A percentile compares a stretch with the other conserved stretches of the same genome.
These are phyloP conservation scores for Apteryx mantelli DNA, from an alignment of 2,113 vertebrate genomes.

Conservation along the genomic window DNA sequence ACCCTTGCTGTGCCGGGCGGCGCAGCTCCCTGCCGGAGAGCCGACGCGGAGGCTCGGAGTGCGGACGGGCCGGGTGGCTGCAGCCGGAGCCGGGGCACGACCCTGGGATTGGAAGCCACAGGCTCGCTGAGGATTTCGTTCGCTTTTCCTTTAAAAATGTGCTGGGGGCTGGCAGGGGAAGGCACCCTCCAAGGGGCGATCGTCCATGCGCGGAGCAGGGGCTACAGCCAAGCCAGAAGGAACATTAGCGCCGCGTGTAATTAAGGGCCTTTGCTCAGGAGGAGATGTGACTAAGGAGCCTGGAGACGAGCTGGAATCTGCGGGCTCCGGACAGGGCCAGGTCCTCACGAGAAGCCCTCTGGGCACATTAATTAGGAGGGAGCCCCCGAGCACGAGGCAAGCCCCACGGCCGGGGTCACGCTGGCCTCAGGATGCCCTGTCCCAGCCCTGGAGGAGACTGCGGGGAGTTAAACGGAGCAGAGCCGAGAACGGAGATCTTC, in stretches of 20 bases:
- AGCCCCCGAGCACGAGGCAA: background rate
- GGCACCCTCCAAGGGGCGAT: too few species aligned
- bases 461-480: too few species aligned
- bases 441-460: too few species aligned
- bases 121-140: too few species aligned
- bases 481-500: too few species aligned
- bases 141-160: too few species aligned
- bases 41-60: accelerated
- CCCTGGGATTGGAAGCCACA: background rate
- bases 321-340: accelerated
- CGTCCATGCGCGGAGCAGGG: too few species aligned
- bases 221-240: too few species aligned
- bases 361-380: background rate
- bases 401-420: background rate
- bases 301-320: accelerated
- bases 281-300: too few species aligned
- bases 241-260: too few species aligned
- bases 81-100: background rate
- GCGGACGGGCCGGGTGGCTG: accelerated
- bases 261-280: background rate
- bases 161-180: too few species aligned
- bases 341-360: background rate
- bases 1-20: background rate
- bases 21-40: background rate
- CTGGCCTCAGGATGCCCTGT: background rate